Conservation (phyloP, 92 coral and sea anemone genomes). For the Actinostola sp. region DNA sequence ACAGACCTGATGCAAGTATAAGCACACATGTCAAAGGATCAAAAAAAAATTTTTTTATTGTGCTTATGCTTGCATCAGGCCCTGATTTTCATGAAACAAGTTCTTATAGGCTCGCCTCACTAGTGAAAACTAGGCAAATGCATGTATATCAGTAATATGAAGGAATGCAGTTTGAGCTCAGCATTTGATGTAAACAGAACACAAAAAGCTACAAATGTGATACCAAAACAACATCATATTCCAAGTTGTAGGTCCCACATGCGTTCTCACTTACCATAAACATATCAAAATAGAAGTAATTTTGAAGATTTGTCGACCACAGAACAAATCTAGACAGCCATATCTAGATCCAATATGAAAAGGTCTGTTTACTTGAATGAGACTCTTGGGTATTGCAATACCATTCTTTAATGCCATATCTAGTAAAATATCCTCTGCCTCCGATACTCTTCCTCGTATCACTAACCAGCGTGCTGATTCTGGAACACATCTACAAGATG, state of each 20-base stretch:
- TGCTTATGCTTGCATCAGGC: no score
- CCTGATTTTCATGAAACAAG: no score
- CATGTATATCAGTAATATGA: no score
- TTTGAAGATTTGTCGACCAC: conserved; percentile 74
- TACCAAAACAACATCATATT: no score
- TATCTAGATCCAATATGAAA: conserved; percentile 74
- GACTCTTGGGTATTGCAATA: conserved; percentile 89
- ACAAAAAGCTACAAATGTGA: neutral
- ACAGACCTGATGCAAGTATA: no score
- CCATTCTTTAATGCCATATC: conserved; percentile 95
- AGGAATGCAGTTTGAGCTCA: no score
- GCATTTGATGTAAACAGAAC: no score
- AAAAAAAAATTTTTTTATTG: no score
- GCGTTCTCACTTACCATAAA: conserved; percentile 73
- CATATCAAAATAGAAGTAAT: conserved; percentile 73
- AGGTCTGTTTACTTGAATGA: conserved; percentile 95
- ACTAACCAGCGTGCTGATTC: conserved; percentile 98
- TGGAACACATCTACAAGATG: conserved; percentile 75
- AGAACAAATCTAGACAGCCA: conserved; percentile 87
- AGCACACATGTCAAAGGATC: no score
- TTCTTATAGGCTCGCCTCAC: no score
- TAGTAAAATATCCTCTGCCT: conserved; percentile 88
- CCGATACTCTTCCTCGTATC: conserved; percentile 91
- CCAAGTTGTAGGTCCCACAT: no score
- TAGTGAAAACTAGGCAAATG: no score